A percentile compares a stretch with the other conserved stretches of the same genome.
Evolutionary conservation across 2,888 invertebrate species (phyloP).

Genomic region (Nymphalis urticae): DNA sequence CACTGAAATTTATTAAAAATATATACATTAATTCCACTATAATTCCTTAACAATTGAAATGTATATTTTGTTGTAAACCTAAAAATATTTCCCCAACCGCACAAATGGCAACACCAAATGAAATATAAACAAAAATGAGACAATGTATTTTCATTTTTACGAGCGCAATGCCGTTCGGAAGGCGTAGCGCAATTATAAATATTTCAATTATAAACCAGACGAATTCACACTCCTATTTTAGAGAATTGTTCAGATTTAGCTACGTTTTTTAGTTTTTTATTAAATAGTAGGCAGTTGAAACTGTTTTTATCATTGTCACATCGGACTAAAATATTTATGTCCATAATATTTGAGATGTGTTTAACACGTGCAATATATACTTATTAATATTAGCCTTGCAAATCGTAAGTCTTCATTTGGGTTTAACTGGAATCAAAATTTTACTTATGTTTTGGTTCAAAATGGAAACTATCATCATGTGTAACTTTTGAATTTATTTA

Average conservation of each 20-base stretch:
- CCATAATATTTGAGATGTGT: too few species aligned
- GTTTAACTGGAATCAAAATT: too few species aligned
- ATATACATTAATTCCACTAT: too few species aligned
- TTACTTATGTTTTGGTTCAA: too few species aligned
- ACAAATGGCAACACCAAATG: conserved; percentile 11
- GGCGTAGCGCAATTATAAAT: conserved; percentile 67
- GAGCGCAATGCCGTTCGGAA: conserved; percentile 48
- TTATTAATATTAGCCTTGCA: too few species aligned
- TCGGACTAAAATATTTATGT: too few species aligned
- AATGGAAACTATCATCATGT: too few species aligned
- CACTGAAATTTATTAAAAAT: too few species aligned
- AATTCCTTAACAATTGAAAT: too few species aligned
- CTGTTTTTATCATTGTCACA: background rate
- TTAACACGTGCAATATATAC: too few species aligned
- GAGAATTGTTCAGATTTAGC: conserved; percentile 41
- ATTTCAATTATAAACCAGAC: conserved; percentile 72
- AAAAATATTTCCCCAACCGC: background rate
- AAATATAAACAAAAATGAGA: conserved; percentile 59
- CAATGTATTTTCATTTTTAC: conserved; percentile 50
- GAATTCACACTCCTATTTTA: conserved; percentile 52
- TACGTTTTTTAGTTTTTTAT: conserved; percentile 8
- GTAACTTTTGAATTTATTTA: too few species aligned
- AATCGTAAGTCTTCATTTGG: too few species aligned
- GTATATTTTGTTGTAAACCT: background rate
- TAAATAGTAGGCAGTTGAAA: background rate